These are phyloP conservation scores for Carcina quercana DNA, from an alignment of 2,888 invertebrate species.

Conservation along the genomic window DNA sequence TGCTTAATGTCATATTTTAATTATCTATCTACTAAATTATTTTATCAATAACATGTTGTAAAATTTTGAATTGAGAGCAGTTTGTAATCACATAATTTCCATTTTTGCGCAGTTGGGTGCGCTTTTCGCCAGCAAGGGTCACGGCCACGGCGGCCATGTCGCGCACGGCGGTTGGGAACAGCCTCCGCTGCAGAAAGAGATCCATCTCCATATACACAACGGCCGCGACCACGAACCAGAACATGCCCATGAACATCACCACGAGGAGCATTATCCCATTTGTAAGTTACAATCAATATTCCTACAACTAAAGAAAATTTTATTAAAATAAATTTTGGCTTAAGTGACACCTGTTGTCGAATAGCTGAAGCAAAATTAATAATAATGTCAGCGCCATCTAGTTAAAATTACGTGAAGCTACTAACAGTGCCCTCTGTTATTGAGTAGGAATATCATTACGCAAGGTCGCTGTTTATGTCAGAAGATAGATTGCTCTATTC, in stretches of 20 bases:
- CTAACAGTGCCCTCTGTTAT: too few relatives aligned
- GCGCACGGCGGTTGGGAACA: constrained; percentile 36
- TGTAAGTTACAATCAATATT: constrained; percentile 21
- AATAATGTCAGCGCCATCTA: too few relatives aligned
- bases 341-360: constrained; percentile 13
- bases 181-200: constrained; percentile 49
- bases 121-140: constrained; percentile 40
- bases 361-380: constrained; percentile 1
- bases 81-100: too few relatives aligned
- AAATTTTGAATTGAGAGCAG: too few relatives aligned
- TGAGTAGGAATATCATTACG: too few relatives aligned
- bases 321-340: not conserved
- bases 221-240: too few relatives aligned
- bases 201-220: constrained; percentile 64
- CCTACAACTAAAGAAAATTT: not conserved
- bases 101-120: constrained; percentile 47
- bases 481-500: constrained; percentile 13
- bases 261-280: constrained; percentile 30
- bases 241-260: constrained; percentile 23
- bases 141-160: constrained; percentile 11
- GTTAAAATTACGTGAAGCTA: too few relatives aligned
- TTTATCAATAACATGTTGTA: too few relatives aligned
- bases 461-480: too few relatives aligned
- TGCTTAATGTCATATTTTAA: too few relatives aligned
- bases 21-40: too few relatives aligned